phyloP scores from a whole-genome alignment of 2,888 invertebrate genomes.

The Caenorhabditis parvicauda region DNA sequence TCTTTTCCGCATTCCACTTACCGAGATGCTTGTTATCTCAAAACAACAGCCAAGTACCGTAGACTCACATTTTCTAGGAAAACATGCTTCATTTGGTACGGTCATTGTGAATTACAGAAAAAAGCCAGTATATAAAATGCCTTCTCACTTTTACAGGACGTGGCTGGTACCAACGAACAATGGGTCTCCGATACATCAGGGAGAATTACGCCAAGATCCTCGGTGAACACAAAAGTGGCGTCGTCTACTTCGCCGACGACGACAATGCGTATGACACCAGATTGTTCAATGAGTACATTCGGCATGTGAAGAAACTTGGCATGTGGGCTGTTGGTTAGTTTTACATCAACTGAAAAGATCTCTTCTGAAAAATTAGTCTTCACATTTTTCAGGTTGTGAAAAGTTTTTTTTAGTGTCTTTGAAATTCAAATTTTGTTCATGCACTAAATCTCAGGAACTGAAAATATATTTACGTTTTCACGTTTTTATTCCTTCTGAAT shows the following conservation, averaged over 20 bases:
- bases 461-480: too few species aligned
- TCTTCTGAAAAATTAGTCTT: neutral
- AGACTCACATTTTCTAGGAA: too few species aligned
- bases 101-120: too few species aligned
- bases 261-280: constrained; percentile 39
- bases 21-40: too few species aligned
- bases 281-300: constrained; percentile 30
- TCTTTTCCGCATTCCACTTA: too few species aligned
- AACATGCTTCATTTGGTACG: too few species aligned
- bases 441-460: too few species aligned
- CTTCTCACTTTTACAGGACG: constrained; percentile 22
- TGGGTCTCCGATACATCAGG: constrained; percentile 37
- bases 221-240: constrained; percentile 16
- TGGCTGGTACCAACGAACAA: constrained; percentile 52
- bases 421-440: too few species aligned
- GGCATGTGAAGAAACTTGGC: constrained; percentile 33
- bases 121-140: neutral
- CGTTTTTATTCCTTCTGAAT: too few species aligned
- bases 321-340: constrained; percentile 40
- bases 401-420: too few species aligned
- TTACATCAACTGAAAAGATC: neutral
- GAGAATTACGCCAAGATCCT: constrained; percentile 22
- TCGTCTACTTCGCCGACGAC: constrained; percentile 41
- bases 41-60: too few species aligned
- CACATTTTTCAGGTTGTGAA: neutral